Base-by-base conservation (phyloP, 1,140 invertebrate species). In the Anastrepha obliqua region DNA sequence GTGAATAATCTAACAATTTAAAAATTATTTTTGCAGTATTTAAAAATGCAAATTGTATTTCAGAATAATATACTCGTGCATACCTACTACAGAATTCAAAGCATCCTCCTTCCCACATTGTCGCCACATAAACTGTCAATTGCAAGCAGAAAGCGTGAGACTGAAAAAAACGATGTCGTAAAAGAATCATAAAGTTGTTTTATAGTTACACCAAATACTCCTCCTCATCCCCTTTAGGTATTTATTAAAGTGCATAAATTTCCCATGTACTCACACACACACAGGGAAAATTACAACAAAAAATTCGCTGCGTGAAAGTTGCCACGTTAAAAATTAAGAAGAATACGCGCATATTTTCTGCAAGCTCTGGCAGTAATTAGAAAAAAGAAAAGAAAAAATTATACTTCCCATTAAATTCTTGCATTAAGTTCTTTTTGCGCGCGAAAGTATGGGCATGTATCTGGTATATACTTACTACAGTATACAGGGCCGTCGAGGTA, bases 321-420 rank as follows among this genome's bases (percentile, higher is more conserved):
- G 70, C 42, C 42, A 47, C 17, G 13, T 47, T 3, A 8, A 74
- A 74, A 74, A 74, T 51, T 13, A 17, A 42, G 42, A 74, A 17
- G 70, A 74, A 51, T 51, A 7, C 47, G 44, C 13, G 0, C 15
- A 44, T 51, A 74, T 74, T 74, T 74, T 17, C 60, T 11, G 70
- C 70, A n/a, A 47, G 44, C 42, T 44, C n/a, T 74, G 15, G 9
- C 70, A 74, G 42, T 74, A 74, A 74, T 74, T 47, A 74, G 42
- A 51, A 74, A 74, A n/a, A 4, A 17, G 17, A n/a, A 3, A 9
- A 74, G 2, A 51, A 74, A 74, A 42, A 9, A 17, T 74, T 47
- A 13, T 74, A 47, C 6, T 62, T 62, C 60, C 4, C 60, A 62
- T 62, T 62, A 62, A 62, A n/a, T n/a, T 62, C n/a, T 9, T 62